Evolutionary conservation across 2,888 invertebrate species (phyloP).

Genomic region (Dexiosoma caninum): DNA sequence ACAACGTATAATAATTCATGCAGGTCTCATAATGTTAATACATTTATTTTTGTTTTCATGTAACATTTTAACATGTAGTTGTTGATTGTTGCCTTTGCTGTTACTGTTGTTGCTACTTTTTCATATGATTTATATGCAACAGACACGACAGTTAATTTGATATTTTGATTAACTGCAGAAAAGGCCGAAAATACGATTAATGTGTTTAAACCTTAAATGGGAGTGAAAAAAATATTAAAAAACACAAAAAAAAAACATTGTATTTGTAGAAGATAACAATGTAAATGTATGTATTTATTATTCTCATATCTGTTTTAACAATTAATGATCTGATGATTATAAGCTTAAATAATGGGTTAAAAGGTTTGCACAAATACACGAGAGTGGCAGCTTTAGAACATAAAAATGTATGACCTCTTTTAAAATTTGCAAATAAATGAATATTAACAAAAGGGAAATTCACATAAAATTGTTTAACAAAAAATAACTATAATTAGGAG

Average conservation of each 20-base stretch:
- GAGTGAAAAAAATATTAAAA: constrained; percentile 21
- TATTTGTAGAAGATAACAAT: neutral
- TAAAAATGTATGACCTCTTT: too few species aligned
- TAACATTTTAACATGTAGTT: constrained; percentile 63
- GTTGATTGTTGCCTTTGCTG: constrained; percentile 24
- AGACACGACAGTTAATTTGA: constrained; percentile 78
- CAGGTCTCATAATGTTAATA: constrained; percentile 61
- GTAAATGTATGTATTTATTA: neutral
- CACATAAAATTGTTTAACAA: too few species aligned
- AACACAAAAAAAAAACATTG: too few species aligned
- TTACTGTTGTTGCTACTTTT: constrained; percentile 49
- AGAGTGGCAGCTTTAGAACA: too few species aligned
- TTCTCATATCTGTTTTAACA: neutral
- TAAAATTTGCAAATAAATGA: too few species aligned
- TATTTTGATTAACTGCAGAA: constrained; percentile 78
- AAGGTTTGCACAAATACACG: neutral
- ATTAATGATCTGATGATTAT: neutral
- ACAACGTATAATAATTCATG: constrained; percentile 60
- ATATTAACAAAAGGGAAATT: too few species aligned
- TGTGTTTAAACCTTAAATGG: constrained; percentile 51
- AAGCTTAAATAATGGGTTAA: neutral
- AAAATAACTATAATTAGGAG: too few species aligned
- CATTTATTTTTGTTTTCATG: constrained; percentile 61
- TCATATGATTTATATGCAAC: constrained; percentile 76
- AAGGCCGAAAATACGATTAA: constrained; percentile 63